Base-by-base conservation (phyloP, 2,888 invertebrate genomes). In the Heliconius aoede region DNA sequence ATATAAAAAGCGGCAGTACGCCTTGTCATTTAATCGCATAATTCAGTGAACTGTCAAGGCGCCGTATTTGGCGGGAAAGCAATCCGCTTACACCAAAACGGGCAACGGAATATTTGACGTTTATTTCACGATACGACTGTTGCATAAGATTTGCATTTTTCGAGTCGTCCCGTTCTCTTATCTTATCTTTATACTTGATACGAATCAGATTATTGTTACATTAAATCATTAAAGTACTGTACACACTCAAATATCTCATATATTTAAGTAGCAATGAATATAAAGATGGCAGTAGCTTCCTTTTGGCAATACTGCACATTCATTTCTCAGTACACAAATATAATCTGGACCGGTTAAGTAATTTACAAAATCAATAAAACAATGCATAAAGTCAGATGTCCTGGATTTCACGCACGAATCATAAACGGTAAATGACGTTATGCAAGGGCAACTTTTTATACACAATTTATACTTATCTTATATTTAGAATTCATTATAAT, bases 51-150 rank as follows among this genome's bases (percentile, higher is more conserved):
- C 92, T 93, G 94, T 93, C 92, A 92, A 87, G 88, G 88, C 86
- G 81, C 94, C 93, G 87, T 93, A 93, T 93, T 92, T 93, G 94
- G 94, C 89, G 93, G 90, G 94, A 94, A 94, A 94, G 94, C 93
- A 91, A 93, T 92, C 91, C 89, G 91, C 91, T 92, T 91, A 88
- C 85, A 83, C 93, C 89, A 86, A 91, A 93, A 90, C 88, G 88
- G 93, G 91, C 89, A 87, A 85, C 85, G 88, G 88, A 89, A 90
- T 90, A 89, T 88, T 90, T 89, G 89, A 88, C 91, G 90, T 92
- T 91, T 92, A 92, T 89, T 90, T 90, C 91, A 88, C 88, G 87
- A 87, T 86, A 85, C 83, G 82, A 82, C 77, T 80, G 80, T 87
- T 87, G 86, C 87, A 86, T 85, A 86, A 86, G 83, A 84, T 85